phyloP scores from a whole-genome alignment of 2,888 invertebrate species.

The Boloria euphrosyne region DNA sequence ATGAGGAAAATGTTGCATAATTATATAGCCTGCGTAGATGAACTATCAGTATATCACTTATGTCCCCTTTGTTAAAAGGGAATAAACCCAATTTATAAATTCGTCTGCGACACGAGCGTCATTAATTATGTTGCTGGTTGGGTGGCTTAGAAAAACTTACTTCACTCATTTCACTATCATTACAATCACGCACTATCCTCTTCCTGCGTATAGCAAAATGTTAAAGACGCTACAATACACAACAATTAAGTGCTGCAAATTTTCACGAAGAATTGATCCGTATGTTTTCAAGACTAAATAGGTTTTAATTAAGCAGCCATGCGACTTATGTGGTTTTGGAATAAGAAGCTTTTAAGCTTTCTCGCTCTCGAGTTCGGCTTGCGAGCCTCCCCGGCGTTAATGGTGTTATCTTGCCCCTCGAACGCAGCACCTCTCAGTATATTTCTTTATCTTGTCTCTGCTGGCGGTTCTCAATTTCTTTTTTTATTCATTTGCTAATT shows the following conservation, averaged over 20 bases:
- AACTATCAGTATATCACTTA: conserved; percentile 66
- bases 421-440: conserved; percentile 81
- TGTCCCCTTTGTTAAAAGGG: conserved; percentile 73
- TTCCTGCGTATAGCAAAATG: conserved; percentile 55
- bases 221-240: conserved; percentile 39
- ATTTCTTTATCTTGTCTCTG: conserved; percentile 82
- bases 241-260: conserved; percentile 35
- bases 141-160: conserved; percentile 82
- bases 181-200: conserved; percentile 70
- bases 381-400: conserved; percentile 77
- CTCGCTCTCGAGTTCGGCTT: conserved; percentile 72
- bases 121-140: conserved; percentile 83
- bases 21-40: conserved; percentile 58
- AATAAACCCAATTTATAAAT: conserved; percentile 81
- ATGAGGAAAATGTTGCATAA: conserved; percentile 43
- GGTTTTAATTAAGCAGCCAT: conserved; percentile 24
- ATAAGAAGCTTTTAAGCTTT: conserved; percentile 49
- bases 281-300: conserved; percentile 30
- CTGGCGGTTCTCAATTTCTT: conserved; percentile 70
- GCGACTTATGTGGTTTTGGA: conserved; percentile 28
- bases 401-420: conserved; percentile 80
- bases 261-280: conserved; percentile 25
- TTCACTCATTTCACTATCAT: conserved; percentile 80
- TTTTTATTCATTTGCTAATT: conserved; percentile 81
- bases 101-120: conserved; percentile 78